Conservation (phyloP, 2,113 vertebrate genomes). For the Cinclus cinclus region DNA sequence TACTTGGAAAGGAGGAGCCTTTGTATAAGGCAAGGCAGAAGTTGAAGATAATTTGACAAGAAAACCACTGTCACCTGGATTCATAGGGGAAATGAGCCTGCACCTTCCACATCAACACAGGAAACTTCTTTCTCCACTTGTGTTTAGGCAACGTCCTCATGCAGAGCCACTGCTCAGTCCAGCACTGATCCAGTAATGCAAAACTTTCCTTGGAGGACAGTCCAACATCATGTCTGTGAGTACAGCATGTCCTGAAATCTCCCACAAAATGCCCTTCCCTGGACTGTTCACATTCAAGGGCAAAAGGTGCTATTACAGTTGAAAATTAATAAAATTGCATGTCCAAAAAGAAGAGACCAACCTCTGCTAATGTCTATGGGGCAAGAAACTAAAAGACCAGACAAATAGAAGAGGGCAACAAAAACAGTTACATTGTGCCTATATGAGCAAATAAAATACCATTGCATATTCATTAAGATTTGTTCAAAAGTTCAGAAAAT, state of each 20-base stretch:
- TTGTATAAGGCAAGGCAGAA: not conserved
- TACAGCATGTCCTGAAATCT: not conserved
- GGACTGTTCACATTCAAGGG: not conserved
- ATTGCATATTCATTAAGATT: not conserved
- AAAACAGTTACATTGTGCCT: not conserved
- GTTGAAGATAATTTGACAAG: not conserved
- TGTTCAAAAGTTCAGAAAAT: constrained; percentile 29
- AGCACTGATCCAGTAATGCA: not conserved
- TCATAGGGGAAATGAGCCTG: not conserved
- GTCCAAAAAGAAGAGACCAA: not conserved
- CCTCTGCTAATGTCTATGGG: not conserved
- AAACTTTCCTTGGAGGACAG: not conserved
- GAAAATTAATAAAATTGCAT: not conserved
- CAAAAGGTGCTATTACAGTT: not conserved
- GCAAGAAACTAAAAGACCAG: not conserved
- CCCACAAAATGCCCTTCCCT: not conserved
- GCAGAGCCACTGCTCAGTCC: not conserved
- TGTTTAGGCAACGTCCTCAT: not conserved
- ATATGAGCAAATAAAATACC: not conserved
- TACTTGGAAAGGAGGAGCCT: not conserved
- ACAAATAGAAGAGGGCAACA: not conserved
- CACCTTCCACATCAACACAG: not conserved
- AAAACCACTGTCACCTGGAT: not conserved
- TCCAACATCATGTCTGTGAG: not conserved
- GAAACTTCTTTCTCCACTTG: not conserved